Percentiles rank a stretch among this genome's conserved stretches.
These are phyloP conservation scores for Hyphantria cunea DNA, from an alignment of 1,140 invertebrate species.

Conservation along the genomic window DNA sequence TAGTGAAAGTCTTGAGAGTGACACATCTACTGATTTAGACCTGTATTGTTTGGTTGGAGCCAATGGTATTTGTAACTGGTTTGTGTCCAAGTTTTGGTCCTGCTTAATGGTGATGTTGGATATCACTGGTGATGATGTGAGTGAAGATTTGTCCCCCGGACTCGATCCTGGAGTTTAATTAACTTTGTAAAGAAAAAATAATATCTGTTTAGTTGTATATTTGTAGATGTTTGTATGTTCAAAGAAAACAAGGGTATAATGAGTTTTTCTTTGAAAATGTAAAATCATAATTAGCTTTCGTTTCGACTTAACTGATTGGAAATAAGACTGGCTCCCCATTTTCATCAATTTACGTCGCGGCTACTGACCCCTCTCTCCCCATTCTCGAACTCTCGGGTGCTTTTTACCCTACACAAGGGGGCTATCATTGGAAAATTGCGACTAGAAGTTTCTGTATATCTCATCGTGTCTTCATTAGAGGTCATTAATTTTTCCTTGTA, in stretches of 20 bases:
- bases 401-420: too few relatives aligned
- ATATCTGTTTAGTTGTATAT: slow-evolving; percentile 10
- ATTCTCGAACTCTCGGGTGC: too few relatives aligned
- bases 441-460: too few relatives aligned
- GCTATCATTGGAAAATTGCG: too few relatives aligned
- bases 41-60: slow-evolving; percentile 65
- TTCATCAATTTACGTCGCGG: too few relatives aligned
- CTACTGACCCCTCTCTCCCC: too few relatives aligned
- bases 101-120: slow-evolving; percentile 59
- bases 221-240: slow-evolving; percentile 10
- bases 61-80: slow-evolving; percentile 64
- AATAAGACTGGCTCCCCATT: too few relatives aligned
- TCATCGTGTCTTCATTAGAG: too few relatives aligned
- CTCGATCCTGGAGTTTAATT: slow-evolving; percentile 69
- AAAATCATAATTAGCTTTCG: too few relatives aligned
- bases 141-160: slow-evolving; percentile 69
- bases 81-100: slow-evolving; percentile 50
- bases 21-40: slow-evolving; percentile 73
- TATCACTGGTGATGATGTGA: slow-evolving; percentile 68
- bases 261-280: background rate
- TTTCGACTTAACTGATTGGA: too few relatives aligned
- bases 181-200: slow-evolving; percentile 36
- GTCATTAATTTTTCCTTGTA: too few relatives aligned
- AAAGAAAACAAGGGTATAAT: too few relatives aligned
- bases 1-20: slow-evolving; percentile 61